Conservation (phyloP, 2,797 vertebrate genomes). For the Hyperoplus immaculatus region DNA sequence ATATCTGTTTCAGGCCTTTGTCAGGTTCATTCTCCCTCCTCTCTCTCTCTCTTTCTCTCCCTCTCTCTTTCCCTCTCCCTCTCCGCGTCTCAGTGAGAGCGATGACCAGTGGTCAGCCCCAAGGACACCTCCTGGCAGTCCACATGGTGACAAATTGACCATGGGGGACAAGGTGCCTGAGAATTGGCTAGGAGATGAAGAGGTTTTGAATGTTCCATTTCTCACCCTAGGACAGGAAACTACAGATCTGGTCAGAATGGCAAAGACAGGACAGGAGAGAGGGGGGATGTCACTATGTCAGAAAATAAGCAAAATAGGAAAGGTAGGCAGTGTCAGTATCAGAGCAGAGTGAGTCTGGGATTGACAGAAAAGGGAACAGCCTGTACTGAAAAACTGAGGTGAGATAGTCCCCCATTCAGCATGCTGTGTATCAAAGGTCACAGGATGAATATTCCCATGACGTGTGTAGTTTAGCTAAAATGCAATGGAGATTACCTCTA, state of each 20-base stretch:
- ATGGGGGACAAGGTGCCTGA: slow-evolving; percentile 78
- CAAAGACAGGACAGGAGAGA: slow-evolving; percentile 35
- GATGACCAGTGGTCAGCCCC: slow-evolving; percentile 86
- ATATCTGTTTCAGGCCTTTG: slow-evolving; percentile 83
- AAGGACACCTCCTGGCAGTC: slow-evolving; percentile 84
- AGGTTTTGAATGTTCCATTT: slow-evolving; percentile 75
- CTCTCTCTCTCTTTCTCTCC: slow-evolving; percentile 35
- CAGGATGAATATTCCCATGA: slow-evolving; percentile 42
- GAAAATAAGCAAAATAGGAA: slow-evolving; percentile 60
- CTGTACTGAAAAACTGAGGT: slow-evolving; percentile 50
- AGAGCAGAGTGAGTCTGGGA: slow-evolving; percentile 38
- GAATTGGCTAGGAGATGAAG: slow-evolving; percentile 81
- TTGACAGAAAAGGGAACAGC: slow-evolving; percentile 47
- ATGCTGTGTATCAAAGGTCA: slow-evolving; percentile 63
- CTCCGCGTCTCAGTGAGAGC: slow-evolving; percentile 78
- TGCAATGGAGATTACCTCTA: slow-evolving; percentile 39
- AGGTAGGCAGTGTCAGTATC: slow-evolving; percentile 44
- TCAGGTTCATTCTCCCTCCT: slow-evolving; percentile 78
- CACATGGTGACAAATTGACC: slow-evolving; percentile 85
- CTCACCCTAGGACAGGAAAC: slow-evolving; percentile 65
- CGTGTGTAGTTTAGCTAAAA: slow-evolving; percentile 69
- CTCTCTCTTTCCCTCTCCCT: slow-evolving; percentile 54
- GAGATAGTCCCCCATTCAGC: slow-evolving; percentile 62
- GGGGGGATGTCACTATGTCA: slow-evolving; percentile 52
- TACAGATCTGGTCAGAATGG: slow-evolving; percentile 65